Percentiles rank a stretch among this genome's conserved stretches.
phyloP scores from a whole-genome alignment of 2,888 invertebrate species.

The Ophion ventricosus region DNA sequence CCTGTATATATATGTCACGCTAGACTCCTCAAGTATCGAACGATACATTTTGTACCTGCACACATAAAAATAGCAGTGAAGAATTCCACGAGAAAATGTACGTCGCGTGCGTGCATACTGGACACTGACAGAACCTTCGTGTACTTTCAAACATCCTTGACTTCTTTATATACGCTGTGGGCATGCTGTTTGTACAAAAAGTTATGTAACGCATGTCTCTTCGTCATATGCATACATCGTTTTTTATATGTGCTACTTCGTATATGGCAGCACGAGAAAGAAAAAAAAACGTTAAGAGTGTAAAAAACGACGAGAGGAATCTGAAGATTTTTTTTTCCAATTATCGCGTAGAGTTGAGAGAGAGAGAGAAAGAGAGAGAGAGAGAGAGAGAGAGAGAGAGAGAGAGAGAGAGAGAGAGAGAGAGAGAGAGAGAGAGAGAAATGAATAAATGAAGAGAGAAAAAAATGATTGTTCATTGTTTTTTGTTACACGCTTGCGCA shows the following conservation, averaged over 20 bases:
- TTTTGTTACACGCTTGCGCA: not conserved
- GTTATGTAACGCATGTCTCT: conserved; percentile 75
- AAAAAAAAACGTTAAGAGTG: conserved; percentile 14
- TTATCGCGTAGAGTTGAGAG: conserved; percentile 31
- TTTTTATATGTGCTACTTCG: conserved; percentile 6
- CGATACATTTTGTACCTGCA: not conserved
- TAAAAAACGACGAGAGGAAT: conserved; percentile 11
- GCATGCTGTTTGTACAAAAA: conserved; percentile 72
- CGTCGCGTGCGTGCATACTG: conserved; percentile 29
- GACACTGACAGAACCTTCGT: conserved; percentile 54
- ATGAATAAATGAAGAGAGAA: conserved; percentile 7
- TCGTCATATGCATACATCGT: conserved; percentile 22
- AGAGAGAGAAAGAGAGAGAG: conserved; percentile 21
- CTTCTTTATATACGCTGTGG: conserved; percentile 77
- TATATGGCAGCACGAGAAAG: conserved; percentile 3
- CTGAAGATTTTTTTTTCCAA: not conserved
- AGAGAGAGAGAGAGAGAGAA: conserved; percentile 45
- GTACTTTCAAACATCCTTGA: conserved; percentile 82
- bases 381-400: conserved; percentile 45
- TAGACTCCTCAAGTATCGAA: not conserved
- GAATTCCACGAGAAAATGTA: conserved; percentile 58
- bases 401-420: conserved; percentile 45
- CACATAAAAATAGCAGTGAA: conserved; percentile 21
- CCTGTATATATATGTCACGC: not conserved
- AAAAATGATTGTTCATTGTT: conserved; percentile 10